Evolutionary conservation across 2,113 vertebrate species (phyloP).

Genomic region (Nematolebias whitei): DNA sequence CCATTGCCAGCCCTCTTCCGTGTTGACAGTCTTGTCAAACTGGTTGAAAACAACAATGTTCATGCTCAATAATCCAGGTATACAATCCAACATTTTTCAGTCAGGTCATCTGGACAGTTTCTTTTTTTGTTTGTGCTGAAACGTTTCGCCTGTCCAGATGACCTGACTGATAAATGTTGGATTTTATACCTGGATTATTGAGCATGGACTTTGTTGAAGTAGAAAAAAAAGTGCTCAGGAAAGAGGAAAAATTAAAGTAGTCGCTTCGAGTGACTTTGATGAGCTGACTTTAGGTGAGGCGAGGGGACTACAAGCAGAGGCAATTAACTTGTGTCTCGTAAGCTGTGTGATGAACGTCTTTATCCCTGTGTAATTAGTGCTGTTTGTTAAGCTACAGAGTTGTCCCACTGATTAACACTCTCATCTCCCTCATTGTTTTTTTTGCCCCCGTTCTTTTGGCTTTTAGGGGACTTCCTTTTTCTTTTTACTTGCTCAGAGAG

Average conservation of each 20-base stretch:
- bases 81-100: background rate
- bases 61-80: no score
- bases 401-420: slow-evolving; percentile 69
- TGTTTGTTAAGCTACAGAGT: slow-evolving; percentile 78
- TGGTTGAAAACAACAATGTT: no score
- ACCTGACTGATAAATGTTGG: no score
- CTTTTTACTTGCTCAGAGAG: slow-evolving; percentile 2
- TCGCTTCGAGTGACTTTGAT: slow-evolving; percentile 52
- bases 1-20: no score
- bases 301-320: slow-evolving; percentile 65
- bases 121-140: no score
- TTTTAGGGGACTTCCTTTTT: slow-evolving; percentile 3
- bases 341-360: slow-evolving; percentile 79
- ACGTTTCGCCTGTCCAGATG: no score
- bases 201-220: no score
- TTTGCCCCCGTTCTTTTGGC: slow-evolving; percentile 20
- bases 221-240: background rate
- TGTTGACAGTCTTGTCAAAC: no score
- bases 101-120: no score
- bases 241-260: slow-evolving; percentile 14
- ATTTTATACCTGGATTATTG: no score
- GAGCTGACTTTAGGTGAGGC: slow-evolving; percentile 53
- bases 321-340: slow-evolving; percentile 81
- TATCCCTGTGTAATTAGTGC: slow-evolving; percentile 81
- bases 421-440: slow-evolving; percentile 52